Evolutionary conservation across 2,888 invertebrate genomes (phyloP).

Genomic region (Omphaloscelis lunosa): DNA sequence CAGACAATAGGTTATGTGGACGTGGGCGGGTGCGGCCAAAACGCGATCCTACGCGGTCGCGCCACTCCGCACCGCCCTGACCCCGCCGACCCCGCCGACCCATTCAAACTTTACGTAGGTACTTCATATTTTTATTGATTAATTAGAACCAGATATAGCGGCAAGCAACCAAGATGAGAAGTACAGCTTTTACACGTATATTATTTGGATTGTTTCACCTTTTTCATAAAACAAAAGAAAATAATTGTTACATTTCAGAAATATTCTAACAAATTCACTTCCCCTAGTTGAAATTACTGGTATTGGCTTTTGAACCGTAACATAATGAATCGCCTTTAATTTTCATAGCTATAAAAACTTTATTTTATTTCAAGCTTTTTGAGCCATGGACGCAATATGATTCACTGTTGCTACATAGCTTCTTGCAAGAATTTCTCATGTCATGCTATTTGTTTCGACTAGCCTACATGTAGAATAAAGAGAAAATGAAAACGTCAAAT

Average conservation of each 20-base stretch:
- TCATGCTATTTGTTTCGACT: constrained; percentile 7
- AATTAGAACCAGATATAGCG: constrained; percentile 74
- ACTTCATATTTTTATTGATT: constrained; percentile 77
- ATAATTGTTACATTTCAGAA: constrained; percentile 22
- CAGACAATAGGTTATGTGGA: constrained; percentile 81
- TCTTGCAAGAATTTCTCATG: not conserved
- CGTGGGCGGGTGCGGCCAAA: constrained; percentile 84
- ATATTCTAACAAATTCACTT: not conserved
- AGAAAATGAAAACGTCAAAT: constrained; percentile 41
- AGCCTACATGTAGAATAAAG: not conserved
- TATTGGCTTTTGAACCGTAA: not conserved
- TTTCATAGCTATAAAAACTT: not conserved
- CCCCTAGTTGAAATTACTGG: not conserved
- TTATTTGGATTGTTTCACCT: constrained; percentile 20
- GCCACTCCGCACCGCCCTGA: constrained; percentile 66
- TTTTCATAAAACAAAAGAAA: constrained; percentile 14
- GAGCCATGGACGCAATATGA: not conserved
- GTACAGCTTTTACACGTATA: constrained; percentile 16
- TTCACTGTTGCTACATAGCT: too few relatives aligned
- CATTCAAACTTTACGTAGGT: constrained; percentile 66
- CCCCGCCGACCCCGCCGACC: constrained; percentile 64
- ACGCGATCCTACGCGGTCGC: constrained; percentile 83
- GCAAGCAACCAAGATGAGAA: constrained; percentile 68
- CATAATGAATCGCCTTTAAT: constrained; percentile 1
- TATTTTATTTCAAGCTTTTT: not conserved